Conservation (phyloP, 2,113 vertebrate genomes). For the Clarias batrachus region DNA sequence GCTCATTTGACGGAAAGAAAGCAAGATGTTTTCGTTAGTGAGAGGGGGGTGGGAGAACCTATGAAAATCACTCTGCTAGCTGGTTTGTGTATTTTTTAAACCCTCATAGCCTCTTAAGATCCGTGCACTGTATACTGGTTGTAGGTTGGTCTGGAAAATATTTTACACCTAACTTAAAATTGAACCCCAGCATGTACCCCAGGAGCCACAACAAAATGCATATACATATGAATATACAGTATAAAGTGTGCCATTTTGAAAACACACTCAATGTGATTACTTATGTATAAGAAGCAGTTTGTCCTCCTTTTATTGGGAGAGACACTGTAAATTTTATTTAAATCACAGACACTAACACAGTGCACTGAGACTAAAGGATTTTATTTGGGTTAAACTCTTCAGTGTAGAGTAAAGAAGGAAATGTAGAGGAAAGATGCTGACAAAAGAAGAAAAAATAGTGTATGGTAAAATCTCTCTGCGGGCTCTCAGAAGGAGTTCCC, state of each 20-base stretch:
- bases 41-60: neutral
- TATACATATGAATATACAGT: too few species aligned
- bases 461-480: conserved; percentile 49
- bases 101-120: neutral
- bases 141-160: neutral
- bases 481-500: conserved; percentile 58
- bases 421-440: conserved; percentile 22
- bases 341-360: conserved; percentile 56
- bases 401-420: neutral
- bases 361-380: conserved; percentile 42
- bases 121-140: neutral
- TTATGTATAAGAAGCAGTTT: conserved; percentile 12
- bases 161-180: neutral
- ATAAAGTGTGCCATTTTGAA: neutral
- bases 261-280: neutral
- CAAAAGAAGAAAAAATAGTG: conserved; percentile 57
- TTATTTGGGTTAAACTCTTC: conserved; percentile 23
- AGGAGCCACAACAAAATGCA: neutral
- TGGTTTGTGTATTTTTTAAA: neutral
- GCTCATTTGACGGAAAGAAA: too few species aligned
- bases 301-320: conserved; percentile 29
- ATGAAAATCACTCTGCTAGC: neutral
- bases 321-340: conserved; percentile 67
- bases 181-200: neutral
- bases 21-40: neutral